Percentiles rank a stretch among this genome's conserved stretches.
phyloP scores from a whole-genome alignment of 2,113 vertebrate species.

The Pyxicephalus adspersus region DNA sequence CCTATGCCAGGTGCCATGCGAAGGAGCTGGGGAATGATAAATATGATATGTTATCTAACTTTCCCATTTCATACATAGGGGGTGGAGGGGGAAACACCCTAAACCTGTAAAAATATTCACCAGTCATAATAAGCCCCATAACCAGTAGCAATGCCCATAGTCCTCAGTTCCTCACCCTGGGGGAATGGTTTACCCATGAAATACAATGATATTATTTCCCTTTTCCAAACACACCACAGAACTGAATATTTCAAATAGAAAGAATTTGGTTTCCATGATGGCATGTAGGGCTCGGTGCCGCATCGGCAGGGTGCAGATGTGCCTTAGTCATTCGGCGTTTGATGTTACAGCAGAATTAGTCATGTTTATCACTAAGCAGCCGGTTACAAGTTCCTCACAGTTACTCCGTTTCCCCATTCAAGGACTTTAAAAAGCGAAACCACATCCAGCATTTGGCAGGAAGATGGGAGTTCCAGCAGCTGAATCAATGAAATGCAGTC shows the following conservation, averaged over 20 bases:
- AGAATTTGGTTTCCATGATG: not conserved
- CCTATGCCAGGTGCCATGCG: too few species aligned
- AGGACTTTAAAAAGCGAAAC: not conserved
- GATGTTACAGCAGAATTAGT: not conserved
- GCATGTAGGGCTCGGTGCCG: not conserved
- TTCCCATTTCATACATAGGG: too few species aligned
- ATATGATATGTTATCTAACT: too few species aligned
- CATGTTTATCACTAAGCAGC: conserved; percentile 25
- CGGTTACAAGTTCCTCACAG: conserved; percentile 3
- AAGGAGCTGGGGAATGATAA: too few species aligned
- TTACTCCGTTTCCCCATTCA: conserved; percentile 9
- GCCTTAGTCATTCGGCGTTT: not conserved
- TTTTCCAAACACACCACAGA: not conserved
- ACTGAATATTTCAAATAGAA: not conserved
- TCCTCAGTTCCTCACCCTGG: too few species aligned
- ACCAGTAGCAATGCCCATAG: too few species aligned
- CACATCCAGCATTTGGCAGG: conserved; percentile 17
- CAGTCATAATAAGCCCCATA: too few species aligned
- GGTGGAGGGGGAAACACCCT: too few species aligned
- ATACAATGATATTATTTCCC: too few species aligned
- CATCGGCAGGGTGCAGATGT: conserved; percentile 5
- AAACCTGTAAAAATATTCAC: too few species aligned
- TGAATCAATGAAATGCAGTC: conserved; percentile 29
- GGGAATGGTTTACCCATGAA: too few species aligned
- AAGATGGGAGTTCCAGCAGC: conserved; percentile 7